Evolutionary conservation across 2,113 vertebrate species (phyloP), one percentile per base, ranked within the genome.

Genomic region (Montifringilla adamsi): DNA sequence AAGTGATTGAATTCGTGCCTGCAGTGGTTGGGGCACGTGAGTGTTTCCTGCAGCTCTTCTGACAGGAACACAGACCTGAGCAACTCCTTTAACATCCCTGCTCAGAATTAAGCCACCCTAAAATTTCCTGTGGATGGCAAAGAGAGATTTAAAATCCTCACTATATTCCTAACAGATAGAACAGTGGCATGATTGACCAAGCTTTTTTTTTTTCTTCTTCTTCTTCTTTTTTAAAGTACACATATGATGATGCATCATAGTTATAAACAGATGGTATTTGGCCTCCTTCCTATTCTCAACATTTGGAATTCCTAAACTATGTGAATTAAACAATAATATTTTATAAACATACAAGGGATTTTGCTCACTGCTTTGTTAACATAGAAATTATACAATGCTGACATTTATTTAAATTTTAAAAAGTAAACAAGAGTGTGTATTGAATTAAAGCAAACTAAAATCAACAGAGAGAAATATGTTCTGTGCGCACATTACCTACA

Each of bases 231-330:
- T 98, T 97, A 98, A 98, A 98, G 98, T 97, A 98, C 98, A 98
- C 98, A 98, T 98, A 98, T 98, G 98, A 98, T 96, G 97, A 98
- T 98, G 98, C 98, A 98, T 98, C 98, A 97, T 97, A 98, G 98
- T 98, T 98, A 98, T 98, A 98, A 98, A 98, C 98, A 98, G 98
- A 98, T 98, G 98, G 98, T 98, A 98, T 98, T 98, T 98, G 98
- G 98, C 98, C 98, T 98, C 98, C 97, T 98, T 98, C 98, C 98
- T 98, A 98, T 98, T 98, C 98, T 98, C 98, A 98, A 98, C 98
- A 98, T 98, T 98, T 98, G 98, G 98, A 98, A 98, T 98, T 98
- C 98, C 98, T 98, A 98, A 98, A 98, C 98, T 98, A 98, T 98
- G 98, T 98, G 97, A 98, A 98, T 98, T 98, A 98, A 98, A 98